Conservation (phyloP, 1,140 invertebrate genomes). For the Aporrectodea caliginosa region DNA sequence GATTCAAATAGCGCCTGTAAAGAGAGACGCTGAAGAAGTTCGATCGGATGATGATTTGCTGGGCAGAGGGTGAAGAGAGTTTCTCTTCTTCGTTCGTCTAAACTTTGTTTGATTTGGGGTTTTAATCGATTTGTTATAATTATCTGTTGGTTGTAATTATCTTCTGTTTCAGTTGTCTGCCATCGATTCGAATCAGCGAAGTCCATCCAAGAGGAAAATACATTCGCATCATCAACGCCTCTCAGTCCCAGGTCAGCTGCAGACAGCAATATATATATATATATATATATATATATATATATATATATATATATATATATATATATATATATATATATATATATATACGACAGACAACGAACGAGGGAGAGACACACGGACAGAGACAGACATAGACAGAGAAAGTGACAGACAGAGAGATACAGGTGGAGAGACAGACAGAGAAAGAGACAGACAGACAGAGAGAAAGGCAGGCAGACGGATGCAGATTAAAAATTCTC, state of each 20-base stretch:
- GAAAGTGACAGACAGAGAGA: not conserved
- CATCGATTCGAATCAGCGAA: conserved; percentile 51
- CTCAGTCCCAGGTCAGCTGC: conserved; percentile 40
- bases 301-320: too few species aligned
- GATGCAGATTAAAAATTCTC: too few species aligned
- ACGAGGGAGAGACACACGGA: too few species aligned
- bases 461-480: too few species aligned
- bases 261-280: not conserved
- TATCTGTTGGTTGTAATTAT: not conserved
- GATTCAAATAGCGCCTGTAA: too few species aligned
- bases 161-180: not conserved
- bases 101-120: not conserved
- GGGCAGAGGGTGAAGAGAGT: not conserved
- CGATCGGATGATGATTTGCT: not conserved
- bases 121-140: not conserved
- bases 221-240: conserved; percentile 47
- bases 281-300: too few species aligned
- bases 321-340: too few species aligned
- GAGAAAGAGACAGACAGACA: too few species aligned
- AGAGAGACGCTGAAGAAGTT: not conserved
- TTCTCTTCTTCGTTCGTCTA: not conserved
- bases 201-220: conserved; percentile 51
- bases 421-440: not conserved
- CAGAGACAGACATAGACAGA: not conserved
- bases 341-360: too few species aligned